Conservation (phyloP, 2,113 vertebrate species). For the Thalassoma bifasciatum region DNA sequence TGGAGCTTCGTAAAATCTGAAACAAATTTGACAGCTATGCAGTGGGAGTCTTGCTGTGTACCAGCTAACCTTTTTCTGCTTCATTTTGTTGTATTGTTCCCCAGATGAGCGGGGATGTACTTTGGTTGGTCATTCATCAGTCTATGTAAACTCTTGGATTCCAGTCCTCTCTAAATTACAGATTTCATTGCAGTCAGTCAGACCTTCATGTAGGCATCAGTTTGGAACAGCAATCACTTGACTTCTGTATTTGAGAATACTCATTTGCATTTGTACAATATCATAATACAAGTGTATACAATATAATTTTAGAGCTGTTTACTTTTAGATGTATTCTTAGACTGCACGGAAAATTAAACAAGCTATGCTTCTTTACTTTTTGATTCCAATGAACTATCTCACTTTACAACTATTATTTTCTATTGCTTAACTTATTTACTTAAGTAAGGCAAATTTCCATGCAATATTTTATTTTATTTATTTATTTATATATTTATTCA, state of each 20-base stretch:
- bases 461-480: conserved; percentile 57
- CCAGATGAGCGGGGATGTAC: conserved; percentile 68
- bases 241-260: conserved; percentile 74
- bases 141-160: conserved; percentile 70
- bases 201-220: conserved; percentile 74
- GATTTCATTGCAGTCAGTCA: conserved; percentile 75
- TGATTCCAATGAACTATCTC: conserved; percentile 41
- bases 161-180: conserved; percentile 59
- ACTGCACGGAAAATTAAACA: conserved; percentile 79
- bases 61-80: conserved; percentile 82
- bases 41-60: conserved; percentile 85
- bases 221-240: conserved; percentile 60
- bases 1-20: conserved; percentile 80
- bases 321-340: conserved; percentile 83
- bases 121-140: conserved; percentile 76
- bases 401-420: conserved; percentile 47
- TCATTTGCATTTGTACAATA: conserved; percentile 83
- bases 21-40: conserved; percentile 83
- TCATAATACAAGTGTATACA: conserved; percentile 77
- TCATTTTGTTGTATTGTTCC: conserved; percentile 77
- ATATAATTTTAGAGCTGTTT: conserved; percentile 81
- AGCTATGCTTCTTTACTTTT: conserved; percentile 64
- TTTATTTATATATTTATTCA: conserved; percentile 47
- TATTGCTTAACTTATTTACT: conserved; percentile 62
- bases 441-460: conserved; percentile 50